These are phyloP conservation scores for Teleiodes luculella DNA, from an alignment of 2,888 invertebrate genomes.

Conservation along the genomic window DNA sequence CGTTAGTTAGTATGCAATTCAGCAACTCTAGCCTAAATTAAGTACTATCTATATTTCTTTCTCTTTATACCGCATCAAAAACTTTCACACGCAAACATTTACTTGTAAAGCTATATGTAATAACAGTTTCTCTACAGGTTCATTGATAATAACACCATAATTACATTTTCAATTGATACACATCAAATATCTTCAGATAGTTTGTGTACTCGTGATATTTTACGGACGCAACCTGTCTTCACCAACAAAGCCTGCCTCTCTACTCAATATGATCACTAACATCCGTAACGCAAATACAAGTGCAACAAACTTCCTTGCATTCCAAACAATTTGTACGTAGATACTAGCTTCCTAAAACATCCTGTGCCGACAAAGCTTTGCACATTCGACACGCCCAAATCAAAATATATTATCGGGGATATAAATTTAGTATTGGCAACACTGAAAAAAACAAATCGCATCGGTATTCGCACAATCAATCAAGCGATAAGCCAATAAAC, in stretches of 20 bases:
- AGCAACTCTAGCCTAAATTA: too few relatives aligned
- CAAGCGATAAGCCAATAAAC: conserved; percentile 79
- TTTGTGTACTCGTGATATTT: conserved; percentile 26
- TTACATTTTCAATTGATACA: conserved; percentile 7
- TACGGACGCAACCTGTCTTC: conserved; percentile 40
- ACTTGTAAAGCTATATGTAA: too few relatives aligned
- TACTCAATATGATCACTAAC: conserved; percentile 45
- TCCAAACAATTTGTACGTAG: conserved; percentile 52
- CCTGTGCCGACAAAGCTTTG: conserved; percentile 65
- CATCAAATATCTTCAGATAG: background rate
- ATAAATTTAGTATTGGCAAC: conserved; percentile 46
- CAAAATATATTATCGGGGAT: conserved; percentile 71
- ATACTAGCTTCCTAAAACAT: conserved; percentile 52
- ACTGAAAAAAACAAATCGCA: conserved; percentile 46
- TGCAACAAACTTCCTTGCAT: conserved; percentile 49
- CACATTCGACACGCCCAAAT: conserved; percentile 75
- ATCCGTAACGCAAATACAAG: conserved; percentile 74
- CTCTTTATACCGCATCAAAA: too few relatives aligned
- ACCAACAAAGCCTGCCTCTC: conserved; percentile 40
- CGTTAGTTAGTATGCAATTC: too few relatives aligned
- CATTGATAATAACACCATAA: too few relatives aligned
- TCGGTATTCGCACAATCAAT: conserved; percentile 75
- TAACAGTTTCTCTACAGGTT: too few relatives aligned
- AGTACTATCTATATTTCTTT: too few relatives aligned
- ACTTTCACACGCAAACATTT: too few relatives aligned